Conservation (phyloP, 2,113 vertebrate genomes). For the Sminthopsis crassicaudata region DNA sequence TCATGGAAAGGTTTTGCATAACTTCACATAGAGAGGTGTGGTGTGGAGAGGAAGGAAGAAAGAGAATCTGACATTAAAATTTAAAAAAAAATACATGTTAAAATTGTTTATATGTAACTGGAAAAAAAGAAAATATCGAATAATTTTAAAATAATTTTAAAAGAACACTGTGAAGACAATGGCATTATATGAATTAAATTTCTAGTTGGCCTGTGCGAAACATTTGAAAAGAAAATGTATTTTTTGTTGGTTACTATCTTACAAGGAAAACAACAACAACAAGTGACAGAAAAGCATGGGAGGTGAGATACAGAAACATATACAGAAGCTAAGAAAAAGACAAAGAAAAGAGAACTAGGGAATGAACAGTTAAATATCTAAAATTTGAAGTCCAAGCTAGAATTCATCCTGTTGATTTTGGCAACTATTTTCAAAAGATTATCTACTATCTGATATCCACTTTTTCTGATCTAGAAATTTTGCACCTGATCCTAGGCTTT, state of each 20-base stretch:
- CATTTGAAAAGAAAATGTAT: background rate
- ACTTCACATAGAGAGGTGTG: too few species aligned
- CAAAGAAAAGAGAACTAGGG: background rate
- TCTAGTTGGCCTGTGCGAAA: background rate
- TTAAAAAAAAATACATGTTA: too few species aligned
- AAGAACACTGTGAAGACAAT: background rate
- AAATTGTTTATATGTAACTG: too few species aligned
- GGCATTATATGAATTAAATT: background rate
- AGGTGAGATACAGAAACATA: background rate
- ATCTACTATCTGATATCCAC: background rate
- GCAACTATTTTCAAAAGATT: background rate
- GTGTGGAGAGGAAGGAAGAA: too few species aligned
- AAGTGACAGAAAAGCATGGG: background rate
- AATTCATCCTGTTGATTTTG: background rate
- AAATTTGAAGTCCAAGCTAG: background rate
- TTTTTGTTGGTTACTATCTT: background rate
- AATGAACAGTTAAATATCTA: background rate
- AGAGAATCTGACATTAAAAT: too few species aligned
- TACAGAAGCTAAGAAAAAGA: background rate
- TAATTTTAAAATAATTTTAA: too few species aligned
- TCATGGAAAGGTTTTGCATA: too few species aligned
- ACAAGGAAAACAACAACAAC: background rate
- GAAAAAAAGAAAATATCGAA: too few species aligned
- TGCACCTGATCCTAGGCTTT: background rate
- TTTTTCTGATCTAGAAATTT: constrained; percentile 6